Percentiles rank a stretch among this genome's conserved stretches.
Conservation (phyloP, 1,140 invertebrate species). For the Drosophila albomicans region DNA sequence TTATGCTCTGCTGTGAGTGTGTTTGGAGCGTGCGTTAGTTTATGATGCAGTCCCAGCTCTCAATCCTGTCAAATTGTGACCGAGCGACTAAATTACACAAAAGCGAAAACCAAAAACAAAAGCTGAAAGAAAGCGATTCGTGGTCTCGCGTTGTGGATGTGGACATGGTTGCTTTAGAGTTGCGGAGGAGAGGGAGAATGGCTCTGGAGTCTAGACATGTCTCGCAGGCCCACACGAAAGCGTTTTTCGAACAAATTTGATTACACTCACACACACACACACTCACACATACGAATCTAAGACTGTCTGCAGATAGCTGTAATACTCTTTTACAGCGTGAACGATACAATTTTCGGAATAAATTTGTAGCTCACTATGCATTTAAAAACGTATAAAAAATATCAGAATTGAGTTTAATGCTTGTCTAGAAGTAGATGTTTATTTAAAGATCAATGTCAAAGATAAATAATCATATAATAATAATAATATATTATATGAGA, state of each 20-base stretch:
- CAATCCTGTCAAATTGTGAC: conserved; percentile 43
- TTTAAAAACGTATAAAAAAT: too few species aligned
- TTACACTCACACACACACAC: conserved; percentile 32
- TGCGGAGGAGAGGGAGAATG: background rate
- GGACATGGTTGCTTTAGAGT: background rate
- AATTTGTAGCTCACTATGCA: background rate
- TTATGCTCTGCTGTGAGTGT: background rate
- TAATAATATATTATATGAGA: too few species aligned
- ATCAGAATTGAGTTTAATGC: background rate
- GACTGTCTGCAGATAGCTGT: background rate
- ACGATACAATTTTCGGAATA: background rate
- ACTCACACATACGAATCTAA: conserved; percentile 2
- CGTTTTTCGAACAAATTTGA: conserved; percentile 65
- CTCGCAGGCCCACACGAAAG: conserved; percentile 57
- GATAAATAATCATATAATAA: too few species aligned
- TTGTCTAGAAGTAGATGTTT: too few species aligned
- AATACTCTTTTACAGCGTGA: background rate
- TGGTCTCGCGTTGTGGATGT: background rate
- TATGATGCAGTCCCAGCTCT: conserved; percentile 31
- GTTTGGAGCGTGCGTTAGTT: conserved; percentile 13
- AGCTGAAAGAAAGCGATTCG: conserved; percentile 48
- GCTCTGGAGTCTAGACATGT: conserved; percentile 14
- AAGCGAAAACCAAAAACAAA: conserved; percentile 5
- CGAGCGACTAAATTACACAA: conserved; percentile 35
- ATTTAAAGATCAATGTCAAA: too few species aligned